Evolutionary conservation across 2,113 vertebrate species (phyloP).

Genomic region (Rhabdomys dilectus): DNA sequence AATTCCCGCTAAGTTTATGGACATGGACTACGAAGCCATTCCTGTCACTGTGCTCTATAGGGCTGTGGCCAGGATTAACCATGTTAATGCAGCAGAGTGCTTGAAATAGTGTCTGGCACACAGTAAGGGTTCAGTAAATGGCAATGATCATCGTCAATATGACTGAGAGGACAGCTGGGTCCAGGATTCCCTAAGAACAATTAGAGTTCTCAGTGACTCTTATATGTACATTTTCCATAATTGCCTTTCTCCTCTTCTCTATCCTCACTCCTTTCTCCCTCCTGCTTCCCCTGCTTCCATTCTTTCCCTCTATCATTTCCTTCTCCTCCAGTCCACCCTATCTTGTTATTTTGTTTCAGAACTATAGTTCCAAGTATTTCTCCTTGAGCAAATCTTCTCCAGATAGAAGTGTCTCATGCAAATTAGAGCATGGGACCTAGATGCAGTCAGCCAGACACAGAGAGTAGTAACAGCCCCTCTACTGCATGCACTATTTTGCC

Average conservation of each 20-base stretch:
- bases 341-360: neutral
- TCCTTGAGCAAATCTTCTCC: neutral
- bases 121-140: neutral
- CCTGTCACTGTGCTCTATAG: neutral
- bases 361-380: neutral
- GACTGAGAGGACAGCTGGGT: neutral
- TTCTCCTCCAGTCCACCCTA: accelerated
- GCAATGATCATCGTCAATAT: constrained; percentile 19
- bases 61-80: neutral
- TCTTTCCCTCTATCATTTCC: neutral
- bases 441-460: neutral
- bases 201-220: neutral
- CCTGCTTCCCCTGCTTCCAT: neutral
- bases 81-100: neutral
- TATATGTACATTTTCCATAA: neutral
- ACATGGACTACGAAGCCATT: neutral
- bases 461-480: neutral
- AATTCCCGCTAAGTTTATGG: neutral
- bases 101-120: neutral
- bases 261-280: accelerated
- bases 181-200: neutral
- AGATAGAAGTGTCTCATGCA: neutral
- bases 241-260: neutral
- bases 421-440: neutral
- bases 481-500: neutral